These are phyloP conservation scores for Amblyjoppa proteus DNA, from an alignment of 2,888 invertebrate genomes.

Conservation along the genomic window DNA sequence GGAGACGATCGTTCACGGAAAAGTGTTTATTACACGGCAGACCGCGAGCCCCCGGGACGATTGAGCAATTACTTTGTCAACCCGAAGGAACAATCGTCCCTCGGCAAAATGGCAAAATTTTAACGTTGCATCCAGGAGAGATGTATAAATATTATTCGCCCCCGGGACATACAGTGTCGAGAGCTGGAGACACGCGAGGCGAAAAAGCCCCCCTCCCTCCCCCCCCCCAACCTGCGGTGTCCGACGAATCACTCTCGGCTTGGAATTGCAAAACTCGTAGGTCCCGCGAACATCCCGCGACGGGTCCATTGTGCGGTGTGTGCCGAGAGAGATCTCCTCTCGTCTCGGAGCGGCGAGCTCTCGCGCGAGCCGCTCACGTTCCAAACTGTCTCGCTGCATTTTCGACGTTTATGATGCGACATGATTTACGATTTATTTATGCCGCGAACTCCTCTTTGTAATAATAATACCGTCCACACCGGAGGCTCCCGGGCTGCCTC, in stretches of 20 bases:
- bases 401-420: conserved; percentile 81
- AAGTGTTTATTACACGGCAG: conserved; percentile 53
- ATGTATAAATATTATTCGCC: conserved; percentile 27
- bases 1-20: conserved; percentile 37
- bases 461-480: conserved; percentile 78
- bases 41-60: conserved; percentile 50
- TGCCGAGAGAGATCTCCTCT: conserved; percentile 19
- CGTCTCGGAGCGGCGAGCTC: conserved; percentile 36
- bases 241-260: conserved; percentile 55
- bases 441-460: conserved; percentile 81
- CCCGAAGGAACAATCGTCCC: conserved; percentile 62
- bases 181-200: conserved; percentile 49
- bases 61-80: conserved; percentile 69
- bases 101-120: conserved; percentile 54
- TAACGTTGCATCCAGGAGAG: conserved; percentile 14
- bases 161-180: conserved; percentile 30
- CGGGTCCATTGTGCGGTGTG: conserved; percentile 59
- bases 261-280: conserved; percentile 62
- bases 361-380: conserved; percentile 69
- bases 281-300: conserved; percentile 43
- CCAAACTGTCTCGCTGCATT: conserved; percentile 80
- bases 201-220: conserved; percentile 36
- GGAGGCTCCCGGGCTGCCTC: conserved; percentile 75
- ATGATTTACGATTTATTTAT: conserved; percentile 84
- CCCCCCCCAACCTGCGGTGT: conserved; percentile 15